Evolutionary conservation across 1,140 invertebrate genomes (phyloP).

Genomic region (Drosophila littoralis): DNA sequence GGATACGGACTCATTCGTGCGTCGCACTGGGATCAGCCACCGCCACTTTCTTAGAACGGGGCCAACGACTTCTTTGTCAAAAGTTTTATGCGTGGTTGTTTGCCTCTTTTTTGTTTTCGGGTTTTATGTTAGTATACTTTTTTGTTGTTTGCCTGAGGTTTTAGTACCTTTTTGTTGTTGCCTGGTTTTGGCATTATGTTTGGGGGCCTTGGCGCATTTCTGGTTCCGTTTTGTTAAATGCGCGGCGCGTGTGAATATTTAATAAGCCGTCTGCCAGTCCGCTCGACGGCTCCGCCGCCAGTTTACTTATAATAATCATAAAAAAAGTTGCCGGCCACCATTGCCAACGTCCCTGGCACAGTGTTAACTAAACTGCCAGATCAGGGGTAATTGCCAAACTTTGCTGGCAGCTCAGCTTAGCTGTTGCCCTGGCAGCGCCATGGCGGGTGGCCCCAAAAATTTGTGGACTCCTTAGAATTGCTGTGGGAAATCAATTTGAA

Average conservation of each 20-base stretch:
- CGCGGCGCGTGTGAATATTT: constrained; percentile 83
- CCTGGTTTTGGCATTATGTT: constrained; percentile 60
- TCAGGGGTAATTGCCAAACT: constrained; percentile 77
- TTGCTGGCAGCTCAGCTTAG: constrained; percentile 72
- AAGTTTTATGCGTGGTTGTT: constrained; percentile 80
- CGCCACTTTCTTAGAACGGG: constrained; percentile 10
- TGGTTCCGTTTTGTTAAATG: constrained; percentile 79
- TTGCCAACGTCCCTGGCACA: constrained; percentile 57
- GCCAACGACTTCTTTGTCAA: constrained; percentile 68
- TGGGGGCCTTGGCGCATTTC: constrained; percentile 37
- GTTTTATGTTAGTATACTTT: constrained; percentile 15
- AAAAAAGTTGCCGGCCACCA: constrained; percentile 69
- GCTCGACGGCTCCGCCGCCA: constrained; percentile 30
- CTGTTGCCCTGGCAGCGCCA: constrained; percentile 29
- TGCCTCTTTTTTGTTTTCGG: constrained; percentile 54
- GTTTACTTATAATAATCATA: constrained; percentile 82
- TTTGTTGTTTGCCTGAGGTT: constrained; percentile 33
- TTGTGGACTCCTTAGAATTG: constrained; percentile 50
- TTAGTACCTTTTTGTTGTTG: constrained; percentile 18
- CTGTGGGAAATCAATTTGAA: constrained; percentile 78
- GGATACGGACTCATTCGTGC: constrained; percentile 68
- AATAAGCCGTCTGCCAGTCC: constrained; percentile 69
- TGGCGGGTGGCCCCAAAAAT: constrained; percentile 37
- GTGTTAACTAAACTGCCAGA: constrained; percentile 76
- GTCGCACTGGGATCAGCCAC: constrained; percentile 66